Conservation (phyloP, 2,888 invertebrate genomes). For the Erpobdella octoculata region DNA sequence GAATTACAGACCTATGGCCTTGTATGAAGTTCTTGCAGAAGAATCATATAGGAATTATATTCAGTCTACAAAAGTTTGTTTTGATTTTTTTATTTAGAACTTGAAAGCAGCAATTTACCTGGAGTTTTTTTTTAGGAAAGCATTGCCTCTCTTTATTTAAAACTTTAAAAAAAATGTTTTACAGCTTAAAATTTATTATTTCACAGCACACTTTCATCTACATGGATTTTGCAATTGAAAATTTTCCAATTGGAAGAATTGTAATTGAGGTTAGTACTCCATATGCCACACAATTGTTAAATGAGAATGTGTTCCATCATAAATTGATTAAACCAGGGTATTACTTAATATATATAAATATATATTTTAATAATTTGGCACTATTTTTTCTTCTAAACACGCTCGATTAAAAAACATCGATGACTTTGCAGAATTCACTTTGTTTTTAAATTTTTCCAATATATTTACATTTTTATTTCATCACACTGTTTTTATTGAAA, state of each 20-base stretch:
- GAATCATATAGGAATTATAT: constrained; percentile 47
- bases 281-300: too few species aligned
- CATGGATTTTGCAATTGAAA: constrained; percentile 46
- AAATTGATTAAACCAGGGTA: too few species aligned
- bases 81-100: background rate
- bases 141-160: background rate
- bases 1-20: constrained; percentile 46
- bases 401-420: too few species aligned
- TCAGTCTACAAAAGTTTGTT: constrained; percentile 44
- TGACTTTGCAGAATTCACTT: too few species aligned
- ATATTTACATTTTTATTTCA: too few species aligned
- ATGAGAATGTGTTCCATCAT: too few species aligned
- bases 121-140: too few species aligned
- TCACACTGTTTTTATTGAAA: too few species aligned
- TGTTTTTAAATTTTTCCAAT: too few species aligned
- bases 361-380: too few species aligned
- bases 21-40: constrained; percentile 48
- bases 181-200: background rate
- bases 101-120: background rate
- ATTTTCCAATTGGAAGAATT: constrained; percentile 44
- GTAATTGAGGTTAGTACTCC: constrained; percentile 47
- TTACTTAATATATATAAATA: too few species aligned
- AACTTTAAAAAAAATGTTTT: background rate
- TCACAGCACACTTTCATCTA: constrained; percentile 41
- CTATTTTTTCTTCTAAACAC: too few species aligned